Base-by-base conservation (phyloP, 2,888 invertebrate species). In the Rugalucina vietnamica region DNA sequence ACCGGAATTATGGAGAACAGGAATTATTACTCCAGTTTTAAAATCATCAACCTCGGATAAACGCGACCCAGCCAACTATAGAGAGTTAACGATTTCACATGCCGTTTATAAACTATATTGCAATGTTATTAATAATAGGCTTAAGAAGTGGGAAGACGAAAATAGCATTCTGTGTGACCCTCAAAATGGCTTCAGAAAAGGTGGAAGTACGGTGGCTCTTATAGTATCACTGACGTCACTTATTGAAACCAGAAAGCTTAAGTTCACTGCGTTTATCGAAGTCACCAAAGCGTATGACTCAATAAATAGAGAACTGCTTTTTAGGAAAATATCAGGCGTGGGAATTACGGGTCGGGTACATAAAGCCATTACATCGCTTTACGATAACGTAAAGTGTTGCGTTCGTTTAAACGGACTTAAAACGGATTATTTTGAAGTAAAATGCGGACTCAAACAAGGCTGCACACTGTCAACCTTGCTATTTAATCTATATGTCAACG, bases 401-500 rank as follows among this genome's bases (percentile, higher is more conserved):
- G 71, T 71, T 24, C 71, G 71, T 71, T 1, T 71, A 34, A 71
- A 71, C 24, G 71, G 71, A 1, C 21, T 71, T 12, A 37, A 34
- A 36, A 36, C 71, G 4, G 36, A 34, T 14, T 36, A 21, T 32
- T 71, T 71, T 71, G 34, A 71, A n/a, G 37, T 71, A n/a, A 71
- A 29, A 21, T 71, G 71, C 37, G 37, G 71, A 18, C 37, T 71
- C 21, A 71, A 71, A 36, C 71, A 71, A 36, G 71, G 37, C n/a
- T 71, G 71, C n/a, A 34, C 37, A 2, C 71, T 71, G 34, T 71
- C 71, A 24, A 34, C 71, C 14, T 8, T 71, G 29, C 14, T 32
- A 21, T 24, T 71, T 37, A 71, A 71, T 37, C 37, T 71, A 12
- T 71, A 71, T 36, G 37, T 71, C n/a, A 71, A 71, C 37, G 71